Evolutionary conservation across 2,797 vertebrate species (phyloP), one percentile per base, ranked within the genome.

Genomic region (Chelon labrosus): DNA sequence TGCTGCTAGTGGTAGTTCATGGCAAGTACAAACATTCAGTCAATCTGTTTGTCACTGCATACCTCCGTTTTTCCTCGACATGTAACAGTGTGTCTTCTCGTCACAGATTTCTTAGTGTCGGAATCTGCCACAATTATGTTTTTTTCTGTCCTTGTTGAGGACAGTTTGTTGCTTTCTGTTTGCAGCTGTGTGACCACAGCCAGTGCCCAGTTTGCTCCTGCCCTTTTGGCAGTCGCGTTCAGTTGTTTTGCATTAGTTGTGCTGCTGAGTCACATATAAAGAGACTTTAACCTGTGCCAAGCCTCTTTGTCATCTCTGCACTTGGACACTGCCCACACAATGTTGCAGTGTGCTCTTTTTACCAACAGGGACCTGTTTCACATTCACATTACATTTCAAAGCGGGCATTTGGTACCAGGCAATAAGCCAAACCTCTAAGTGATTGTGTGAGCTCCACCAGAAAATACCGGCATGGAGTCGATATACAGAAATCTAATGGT

Each of bases 231-330:
- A 70, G 16, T 22, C 4, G 41, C 50, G 44, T 64, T 69, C 56
- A 73, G 52, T 64, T 74, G 46, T 74, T 83, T 72, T 80, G 51
- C 77, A 68, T 65, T 75, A 64, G 70, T 70, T 67, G 68, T 75
- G 79, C 63, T 84, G 79, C 82, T 84, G 88, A 85, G 81, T 88
- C 80, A 75, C 73, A 73, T 64, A 80, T 77, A 80, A 80, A 82
- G 52, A 79, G 64, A 61, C 54, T 65, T 73, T 77, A 78, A 80
- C 79, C 73, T 80, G 58, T 67, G 84, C 85, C 85, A 83, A 80
- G 75, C 59, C 55, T 75, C 59, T 83, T 78, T 85, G 77, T 77
- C 81, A 79, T 77, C 67, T 76, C 78, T 70, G 60, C 65, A 82
- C 65, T 67, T 64, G 63, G 72, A 35, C 38, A 17, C 62, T 68